These are phyloP conservation scores for Suricata suricatta DNA, from an alignment of 2,113 vertebrate genomes.

Conservation along the genomic window DNA sequence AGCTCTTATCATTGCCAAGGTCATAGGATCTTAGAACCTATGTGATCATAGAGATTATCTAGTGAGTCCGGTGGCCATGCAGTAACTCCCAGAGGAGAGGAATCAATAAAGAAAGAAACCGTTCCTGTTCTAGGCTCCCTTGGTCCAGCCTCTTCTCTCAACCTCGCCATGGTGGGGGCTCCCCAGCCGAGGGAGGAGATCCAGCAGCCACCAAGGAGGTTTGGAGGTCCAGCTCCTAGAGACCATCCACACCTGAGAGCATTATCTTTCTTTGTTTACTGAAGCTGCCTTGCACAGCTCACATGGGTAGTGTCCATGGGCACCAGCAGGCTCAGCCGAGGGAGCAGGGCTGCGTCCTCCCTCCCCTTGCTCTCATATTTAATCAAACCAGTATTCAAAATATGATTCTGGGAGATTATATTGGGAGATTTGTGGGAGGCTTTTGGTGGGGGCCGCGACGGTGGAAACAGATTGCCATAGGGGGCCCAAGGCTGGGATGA, in stretches of 20 bases:
- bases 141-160: background rate
- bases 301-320: background rate
- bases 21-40: background rate
- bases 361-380: slow-evolving; percentile 82
- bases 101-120: background rate
- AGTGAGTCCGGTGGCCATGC: background rate
- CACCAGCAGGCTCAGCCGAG: background rate
- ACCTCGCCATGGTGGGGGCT: background rate
- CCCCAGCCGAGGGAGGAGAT: background rate
- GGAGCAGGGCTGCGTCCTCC: slow-evolving; percentile 56
- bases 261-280: fast-evolving
- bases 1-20: background rate
- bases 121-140: fast-evolving
- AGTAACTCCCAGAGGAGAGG: background rate
- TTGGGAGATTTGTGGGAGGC: slow-evolving; percentile 88
- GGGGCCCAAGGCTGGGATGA: slow-evolving; percentile 46
- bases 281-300: background rate
- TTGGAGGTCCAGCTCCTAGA: background rate
- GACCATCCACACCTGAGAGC: background rate
- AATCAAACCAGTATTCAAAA: slow-evolving; percentile 93
- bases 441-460: slow-evolving; percentile 85
- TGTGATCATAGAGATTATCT: background rate
- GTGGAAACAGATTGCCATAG: slow-evolving; percentile 64
- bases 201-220: no score
- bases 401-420: slow-evolving; percentile 91